Percentiles rank a stretch among this genome's conserved stretches.
Conservation (phyloP, 2,113 vertebrate species). For the Sorex fumeus region DNA sequence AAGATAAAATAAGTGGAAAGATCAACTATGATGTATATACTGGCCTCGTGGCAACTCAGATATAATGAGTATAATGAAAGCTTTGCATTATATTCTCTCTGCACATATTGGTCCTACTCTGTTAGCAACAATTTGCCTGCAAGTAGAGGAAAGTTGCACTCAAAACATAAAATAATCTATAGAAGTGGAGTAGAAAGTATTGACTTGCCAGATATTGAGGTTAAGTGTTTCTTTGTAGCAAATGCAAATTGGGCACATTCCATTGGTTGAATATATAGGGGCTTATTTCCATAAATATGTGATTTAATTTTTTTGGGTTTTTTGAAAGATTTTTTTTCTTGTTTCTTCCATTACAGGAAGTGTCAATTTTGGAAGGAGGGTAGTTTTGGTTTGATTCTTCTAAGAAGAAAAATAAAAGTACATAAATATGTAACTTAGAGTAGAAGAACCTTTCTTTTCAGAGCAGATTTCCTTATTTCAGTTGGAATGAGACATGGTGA, state of each 20-base stretch:
- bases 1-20: constrained; percentile 37
- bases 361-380: neutral
- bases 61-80: constrained; percentile 29
- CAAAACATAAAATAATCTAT: neutral
- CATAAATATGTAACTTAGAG: neutral
- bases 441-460: neutral
- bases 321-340: neutral
- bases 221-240: neutral
- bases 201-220: neutral
- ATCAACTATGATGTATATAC: neutral
- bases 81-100: neutral
- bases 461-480: constrained; percentile 16
- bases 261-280: neutral
- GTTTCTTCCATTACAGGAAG: neutral
- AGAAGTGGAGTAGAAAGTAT: neutral
- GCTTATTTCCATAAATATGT: neutral
- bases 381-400: neutral
- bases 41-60: neutral
- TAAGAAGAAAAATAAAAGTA: neutral
- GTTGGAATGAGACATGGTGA: neutral
- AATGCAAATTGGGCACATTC: neutral
- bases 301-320: neutral
- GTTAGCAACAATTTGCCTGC: neutral
- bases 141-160: neutral
- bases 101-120: neutral